Evolutionary conservation across 2,113 vertebrate species (phyloP).

Genomic region (Phalacrocorax pelagicus): DNA sequence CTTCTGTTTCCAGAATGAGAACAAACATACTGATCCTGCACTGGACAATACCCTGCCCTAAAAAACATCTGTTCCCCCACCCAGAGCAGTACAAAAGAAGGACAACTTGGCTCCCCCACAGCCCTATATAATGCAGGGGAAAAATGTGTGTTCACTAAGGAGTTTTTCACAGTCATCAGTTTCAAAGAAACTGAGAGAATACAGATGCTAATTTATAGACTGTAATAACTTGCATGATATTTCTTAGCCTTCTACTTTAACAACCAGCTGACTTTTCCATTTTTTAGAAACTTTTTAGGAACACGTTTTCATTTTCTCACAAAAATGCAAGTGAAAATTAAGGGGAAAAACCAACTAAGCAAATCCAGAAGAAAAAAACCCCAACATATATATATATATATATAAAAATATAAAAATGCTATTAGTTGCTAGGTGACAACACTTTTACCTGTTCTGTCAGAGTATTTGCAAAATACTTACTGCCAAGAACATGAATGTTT

Average conservation of each 20-base stretch:
- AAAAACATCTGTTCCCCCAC: background rate
- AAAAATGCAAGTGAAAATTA: background rate
- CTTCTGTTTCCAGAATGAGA: background rate
- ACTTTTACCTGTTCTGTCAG: conserved; percentile 19
- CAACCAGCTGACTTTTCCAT: background rate
- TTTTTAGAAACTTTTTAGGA: background rate
- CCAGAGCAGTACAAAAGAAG: background rate
- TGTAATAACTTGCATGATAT: background rate
- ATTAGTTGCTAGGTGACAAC: conserved; percentile 53
- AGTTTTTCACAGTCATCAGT: background rate
- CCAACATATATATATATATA: no score
- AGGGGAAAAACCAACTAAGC: background rate
- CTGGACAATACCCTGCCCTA: background rate
- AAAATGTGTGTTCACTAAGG: background rate
- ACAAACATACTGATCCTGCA: background rate
- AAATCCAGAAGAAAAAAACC: background rate
- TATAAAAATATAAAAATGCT: background rate
- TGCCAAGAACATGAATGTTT: conserved; percentile 12
- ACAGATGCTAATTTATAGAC: background rate
- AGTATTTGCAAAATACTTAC: conserved; percentile 44
- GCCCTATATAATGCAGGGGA: background rate
- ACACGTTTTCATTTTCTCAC: background rate
- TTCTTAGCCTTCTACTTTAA: background rate
- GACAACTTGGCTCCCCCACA: rapidly evolving
- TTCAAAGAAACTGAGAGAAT: background rate